Percentiles rank a stretch among this genome's conserved stretches.
phyloP scores from a whole-genome alignment of 64 coral and sea anemone genomes.

The Hydrozoanthus tunicans region DNA sequence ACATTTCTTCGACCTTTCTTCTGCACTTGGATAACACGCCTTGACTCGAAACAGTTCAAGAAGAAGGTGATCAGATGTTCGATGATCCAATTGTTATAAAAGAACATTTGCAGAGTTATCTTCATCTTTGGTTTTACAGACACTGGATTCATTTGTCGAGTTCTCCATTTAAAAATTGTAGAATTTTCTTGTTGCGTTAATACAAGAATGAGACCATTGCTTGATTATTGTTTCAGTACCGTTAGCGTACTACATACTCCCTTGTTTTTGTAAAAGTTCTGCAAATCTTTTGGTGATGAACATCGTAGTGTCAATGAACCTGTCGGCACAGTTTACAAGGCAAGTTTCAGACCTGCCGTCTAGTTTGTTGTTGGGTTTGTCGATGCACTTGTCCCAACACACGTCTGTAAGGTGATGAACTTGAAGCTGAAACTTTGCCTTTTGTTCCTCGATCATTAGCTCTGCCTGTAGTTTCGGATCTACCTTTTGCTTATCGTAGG shows the following conservation, averaged over 20 bases:
- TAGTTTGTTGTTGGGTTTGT: slow-evolving; percentile 85
- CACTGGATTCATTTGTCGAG: background rate
- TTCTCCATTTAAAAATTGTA: background rate
- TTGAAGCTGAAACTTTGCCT: slow-evolving; percentile 88
- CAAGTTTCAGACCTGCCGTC: slow-evolving; percentile 87
- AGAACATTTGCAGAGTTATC: too few relatives aligned
- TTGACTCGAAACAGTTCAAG: too few relatives aligned
- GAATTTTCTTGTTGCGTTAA: background rate
- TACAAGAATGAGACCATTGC: background rate
- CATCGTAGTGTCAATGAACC: slow-evolving; percentile 93
- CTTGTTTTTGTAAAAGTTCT: slow-evolving; percentile 51
- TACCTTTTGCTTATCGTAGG: slow-evolving; percentile 47
- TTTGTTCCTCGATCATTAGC: slow-evolving; percentile 91
- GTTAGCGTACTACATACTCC: slow-evolving; percentile 21
- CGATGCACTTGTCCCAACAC: slow-evolving; percentile 98
- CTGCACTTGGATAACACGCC: too few relatives aligned
- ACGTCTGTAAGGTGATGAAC: slow-evolving; percentile 90
- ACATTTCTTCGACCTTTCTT: too few relatives aligned
- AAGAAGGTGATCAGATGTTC: too few relatives aligned
- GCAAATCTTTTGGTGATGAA: slow-evolving; percentile 86
- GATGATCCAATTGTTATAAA: too few relatives aligned
- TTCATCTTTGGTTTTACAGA: background rate
- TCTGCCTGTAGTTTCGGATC: slow-evolving; percentile 79
- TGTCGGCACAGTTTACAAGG: slow-evolving; percentile 88
- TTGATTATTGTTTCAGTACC: background rate